Evolutionary conservation across 2,888 invertebrate genomes (phyloP).

Genomic region (Parasteatoda lunata): DNA sequence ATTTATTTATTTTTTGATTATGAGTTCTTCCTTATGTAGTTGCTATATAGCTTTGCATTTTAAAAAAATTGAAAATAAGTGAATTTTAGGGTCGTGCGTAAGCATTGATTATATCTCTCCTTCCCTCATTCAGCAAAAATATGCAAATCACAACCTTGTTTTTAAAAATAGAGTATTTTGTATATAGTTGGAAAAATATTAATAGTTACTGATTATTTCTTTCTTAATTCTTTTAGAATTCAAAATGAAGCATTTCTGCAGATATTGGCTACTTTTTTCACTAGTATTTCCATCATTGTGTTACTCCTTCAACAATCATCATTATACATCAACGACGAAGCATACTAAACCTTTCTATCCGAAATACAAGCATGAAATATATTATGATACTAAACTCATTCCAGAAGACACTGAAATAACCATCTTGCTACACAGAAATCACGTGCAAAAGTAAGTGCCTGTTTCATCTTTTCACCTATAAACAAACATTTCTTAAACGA

Average conservation of each 20-base stretch:
- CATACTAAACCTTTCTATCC: slow-evolving; percentile 32
- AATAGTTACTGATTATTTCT: no score
- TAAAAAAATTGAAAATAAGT: no score
- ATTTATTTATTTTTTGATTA: no score
- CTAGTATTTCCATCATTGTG: not conserved
- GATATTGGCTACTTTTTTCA: not conserved
- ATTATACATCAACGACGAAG: not conserved
- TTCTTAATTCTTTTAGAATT: not conserved
- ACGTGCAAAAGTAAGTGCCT: slow-evolving; percentile 51
- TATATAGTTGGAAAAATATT: no score
- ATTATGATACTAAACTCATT: slow-evolving; percentile 55
- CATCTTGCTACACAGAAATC: slow-evolving; percentile 40
- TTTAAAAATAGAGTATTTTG: no score
- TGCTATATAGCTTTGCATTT: no score
- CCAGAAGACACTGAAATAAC: slow-evolving; percentile 66
- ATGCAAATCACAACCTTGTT: no score
- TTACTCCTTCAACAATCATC: not conserved
- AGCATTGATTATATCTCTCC: no score
- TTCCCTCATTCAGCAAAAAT: no score
- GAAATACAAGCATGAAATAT: slow-evolving; percentile 55
- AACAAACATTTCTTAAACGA: not conserved
- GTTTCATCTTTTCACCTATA: not conserved
- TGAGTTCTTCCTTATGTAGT: no score
- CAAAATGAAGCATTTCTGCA: no score
- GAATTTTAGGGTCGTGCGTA: no score